Evolutionary conservation across 2,113 vertebrate species (phyloP).

Genomic region (Forbesichthys agassizii): DNA sequence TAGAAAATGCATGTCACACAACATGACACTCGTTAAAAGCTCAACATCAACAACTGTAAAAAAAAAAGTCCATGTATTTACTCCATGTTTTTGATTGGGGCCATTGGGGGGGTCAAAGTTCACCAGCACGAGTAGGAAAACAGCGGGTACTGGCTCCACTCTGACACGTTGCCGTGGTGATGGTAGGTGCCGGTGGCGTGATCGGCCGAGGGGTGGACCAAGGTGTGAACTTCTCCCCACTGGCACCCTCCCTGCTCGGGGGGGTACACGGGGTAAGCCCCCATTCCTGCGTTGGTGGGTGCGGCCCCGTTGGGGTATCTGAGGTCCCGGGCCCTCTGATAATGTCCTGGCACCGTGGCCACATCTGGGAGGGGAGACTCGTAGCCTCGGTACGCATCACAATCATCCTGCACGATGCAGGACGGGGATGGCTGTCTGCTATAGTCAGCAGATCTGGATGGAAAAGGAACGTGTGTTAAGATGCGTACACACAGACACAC

Average conservation of each 20-base stretch:
- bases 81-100: no score
- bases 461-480: background rate
- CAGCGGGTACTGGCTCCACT: constrained; percentile 1
- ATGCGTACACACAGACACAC: background rate
- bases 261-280: constrained; percentile 4
- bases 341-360: constrained; percentile 13
- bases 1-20: no score
- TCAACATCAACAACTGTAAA: no score
- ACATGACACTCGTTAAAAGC: no score
- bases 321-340: background rate
- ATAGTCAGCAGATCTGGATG: constrained; percentile 40
- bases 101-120: background rate
- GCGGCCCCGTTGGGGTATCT: background rate
- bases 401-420: constrained; percentile 4
- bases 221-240: constrained; percentile 7
- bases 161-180: constrained; percentile 33
- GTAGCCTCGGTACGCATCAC: constrained; percentile 1
- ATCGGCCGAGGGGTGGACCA: constrained; percentile 23
- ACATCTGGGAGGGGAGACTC: constrained; percentile 13
- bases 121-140: constrained; percentile 3
- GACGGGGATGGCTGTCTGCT: constrained; percentile 19
- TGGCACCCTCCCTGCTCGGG: constrained; percentile 10
- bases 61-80: no score
- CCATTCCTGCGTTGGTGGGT: background rate
- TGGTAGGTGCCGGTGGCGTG: constrained; percentile 1